Evolutionary conservation across 1,140 invertebrate species (phyloP), one percentile per base, ranked within the genome.

Genomic region (Trissolcus basalis): DNA sequence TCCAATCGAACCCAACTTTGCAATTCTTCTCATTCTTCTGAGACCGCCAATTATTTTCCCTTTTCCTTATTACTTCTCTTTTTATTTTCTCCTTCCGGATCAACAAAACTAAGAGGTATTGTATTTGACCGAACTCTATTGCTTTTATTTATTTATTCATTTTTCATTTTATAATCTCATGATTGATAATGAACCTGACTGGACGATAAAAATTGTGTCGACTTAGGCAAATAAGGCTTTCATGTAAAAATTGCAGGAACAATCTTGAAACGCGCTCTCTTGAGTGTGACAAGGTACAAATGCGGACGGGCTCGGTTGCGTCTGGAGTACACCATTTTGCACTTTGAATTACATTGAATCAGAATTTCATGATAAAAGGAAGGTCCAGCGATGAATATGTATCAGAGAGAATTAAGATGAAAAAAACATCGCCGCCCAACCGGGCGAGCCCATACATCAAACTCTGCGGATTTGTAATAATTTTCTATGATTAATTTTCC

Each of bases 211-310:
- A 33, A 35, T 35, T 27, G 10, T 56, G 61, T 65, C 53, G 49
- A 65, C 48, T 67, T 51, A 36, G 50, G 27, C n/a, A 47, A 58
- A 58, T 67, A 67, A 67, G 49, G 47, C 35, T 67, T 43, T 50
- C 12, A 36, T 48, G 45, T 51, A 65, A 65, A 65, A 65, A 15
- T 65, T 65, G 54, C 48, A 53, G 49, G 55, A 45, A 56, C 55
- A 56, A 56, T 56, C 16, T 56, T 56, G 43, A 33, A 65, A 48
- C 49, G 45, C 64, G 56, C 44, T 58, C 54, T 47, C 48, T 53
- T 47, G 27, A 48, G 51, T 58, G 19, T 58, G 64, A 68, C 64
- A 68, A 67, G 33, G 50, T 43, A 64, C 60, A 64, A 64, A 64
- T 64, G 60, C 44, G 41, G 50, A 53, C 41, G 41, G 43, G 36